These are phyloP conservation scores for Anoura caudifer DNA, from an alignment of 2,113 vertebrate genomes.

Conservation along the genomic window DNA sequence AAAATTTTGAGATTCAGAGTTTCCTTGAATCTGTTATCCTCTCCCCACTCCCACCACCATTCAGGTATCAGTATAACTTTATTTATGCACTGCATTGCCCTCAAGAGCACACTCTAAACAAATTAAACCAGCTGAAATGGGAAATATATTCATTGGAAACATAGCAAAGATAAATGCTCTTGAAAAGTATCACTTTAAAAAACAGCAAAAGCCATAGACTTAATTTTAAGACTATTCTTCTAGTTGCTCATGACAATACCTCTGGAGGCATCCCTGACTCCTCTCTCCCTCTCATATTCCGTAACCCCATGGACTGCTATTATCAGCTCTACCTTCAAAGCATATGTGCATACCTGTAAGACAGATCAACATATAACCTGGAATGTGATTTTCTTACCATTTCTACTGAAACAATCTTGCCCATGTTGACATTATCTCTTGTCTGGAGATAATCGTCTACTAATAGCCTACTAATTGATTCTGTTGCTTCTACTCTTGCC, in stretches of 20 bases:
- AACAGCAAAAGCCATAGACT: not conserved
- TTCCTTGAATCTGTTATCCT: not conserved
- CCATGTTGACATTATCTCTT: not conserved
- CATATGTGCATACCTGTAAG: not conserved
- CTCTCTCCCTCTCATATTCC: not conserved
- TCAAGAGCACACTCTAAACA: not conserved
- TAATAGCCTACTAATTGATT: not conserved
- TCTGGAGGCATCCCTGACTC: not conserved
- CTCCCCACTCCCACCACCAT: not conserved
- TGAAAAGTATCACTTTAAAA: slow-evolving; percentile 4
- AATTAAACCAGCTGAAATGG: not conserved
- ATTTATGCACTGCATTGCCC: not conserved
- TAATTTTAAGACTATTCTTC: not conserved
- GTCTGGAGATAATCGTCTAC: not conserved
- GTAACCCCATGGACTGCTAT: not conserved
- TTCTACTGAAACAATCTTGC: not conserved
- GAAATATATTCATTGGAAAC: not conserved
- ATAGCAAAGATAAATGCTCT: not conserved
- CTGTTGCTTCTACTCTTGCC: not conserved
- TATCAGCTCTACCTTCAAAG: not conserved
- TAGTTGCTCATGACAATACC: not conserved
- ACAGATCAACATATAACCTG: not conserved
- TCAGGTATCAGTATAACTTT: not conserved
- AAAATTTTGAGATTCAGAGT: not conserved
- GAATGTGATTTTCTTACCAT: not conserved